Base-by-base conservation (phyloP, 2,113 vertebrate species). In the Gasterosteus aculeatus region DNA sequence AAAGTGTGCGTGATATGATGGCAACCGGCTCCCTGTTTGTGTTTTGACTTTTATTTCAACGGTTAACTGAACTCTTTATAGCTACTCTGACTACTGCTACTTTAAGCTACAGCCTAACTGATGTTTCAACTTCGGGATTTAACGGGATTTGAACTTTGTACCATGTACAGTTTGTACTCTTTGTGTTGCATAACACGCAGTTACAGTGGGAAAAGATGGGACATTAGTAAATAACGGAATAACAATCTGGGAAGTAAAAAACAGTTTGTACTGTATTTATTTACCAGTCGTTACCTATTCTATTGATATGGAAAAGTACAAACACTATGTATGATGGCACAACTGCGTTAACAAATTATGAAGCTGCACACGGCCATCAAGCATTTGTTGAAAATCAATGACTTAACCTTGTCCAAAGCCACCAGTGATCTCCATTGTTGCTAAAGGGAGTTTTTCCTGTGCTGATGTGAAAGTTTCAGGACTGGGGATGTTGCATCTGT, bases 21-120 rank as follows among this genome's bases (percentile, higher is more conserved):
- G 51, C 69, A 73, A 78, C 70, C 63, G 38, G 57, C 41, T 26
- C 12, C 39, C 62, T 62, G 66, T 68, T 69, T 66, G 47, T 72
- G 49, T 54, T 86, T 69, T 39, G 61, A 51, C 66, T 58, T 78
- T 46, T 60, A 41, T 70, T 19, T 67, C 12, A 53, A 18, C 51
- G 59, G 63, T 46, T 76, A 41, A 46, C 31, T 65, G 8, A 15
- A n/a, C 41, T 41, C 16, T 78, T 38, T 42, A 4, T 18, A 19
- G 46, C 15, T 26, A 31, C 26, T 10, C 33, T 65, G 29, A 33
- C 22, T 22, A 7, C 18, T 35, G 33, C 33, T 35, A 35, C 33
- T 35, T 35, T 35, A 35, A 4, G 33, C 33, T 35, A 35, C 33
- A 35, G 33, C 33, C 33, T 35, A 35, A 35, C 33, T 35, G 33